phyloP scores from a whole-genome alignment of 2,797 vertebrate species.

The Rhinogobio ventralis region DNA sequence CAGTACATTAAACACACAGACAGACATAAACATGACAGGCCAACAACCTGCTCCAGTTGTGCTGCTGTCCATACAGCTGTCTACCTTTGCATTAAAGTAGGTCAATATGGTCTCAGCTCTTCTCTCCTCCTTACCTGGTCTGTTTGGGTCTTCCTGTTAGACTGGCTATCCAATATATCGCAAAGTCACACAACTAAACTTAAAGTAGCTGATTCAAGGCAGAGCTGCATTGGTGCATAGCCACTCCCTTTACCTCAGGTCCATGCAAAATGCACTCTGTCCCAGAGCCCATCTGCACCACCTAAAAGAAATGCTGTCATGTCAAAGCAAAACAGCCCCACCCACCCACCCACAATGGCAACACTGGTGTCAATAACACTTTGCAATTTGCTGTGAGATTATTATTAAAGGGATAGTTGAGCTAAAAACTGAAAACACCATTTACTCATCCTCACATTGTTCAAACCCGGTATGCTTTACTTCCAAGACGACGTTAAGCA shows the following conservation, averaged over 20 bases:
- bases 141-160: neutral
- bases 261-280: conserved; percentile 26
- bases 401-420: neutral
- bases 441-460: neutral
- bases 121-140: neutral
- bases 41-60: conserved; percentile 38
- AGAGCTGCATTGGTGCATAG: conserved; percentile 47
- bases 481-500: neutral
- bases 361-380: conserved; percentile 4
- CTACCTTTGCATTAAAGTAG: conserved; percentile 32
- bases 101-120: neutral
- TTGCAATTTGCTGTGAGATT: neutral
- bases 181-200: neutral
- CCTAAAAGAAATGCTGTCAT: conserved; percentile 5
- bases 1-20: conserved; percentile 48
- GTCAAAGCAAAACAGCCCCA: conserved; percentile 15
- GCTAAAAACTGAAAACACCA: neutral
- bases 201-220: conserved; percentile 40
- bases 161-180: neutral
- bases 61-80: neutral
- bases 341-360: conserved; percentile 28
- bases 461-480: neutral
- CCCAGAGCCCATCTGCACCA: conserved; percentile 18
- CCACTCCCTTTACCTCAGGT: conserved; percentile 50
- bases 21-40: conserved; percentile 33